A percentile compares a stretch with the other conserved stretches of the same genome.
Conservation (phyloP, 2,797 vertebrate species). For the Botia kubotai region DNA sequence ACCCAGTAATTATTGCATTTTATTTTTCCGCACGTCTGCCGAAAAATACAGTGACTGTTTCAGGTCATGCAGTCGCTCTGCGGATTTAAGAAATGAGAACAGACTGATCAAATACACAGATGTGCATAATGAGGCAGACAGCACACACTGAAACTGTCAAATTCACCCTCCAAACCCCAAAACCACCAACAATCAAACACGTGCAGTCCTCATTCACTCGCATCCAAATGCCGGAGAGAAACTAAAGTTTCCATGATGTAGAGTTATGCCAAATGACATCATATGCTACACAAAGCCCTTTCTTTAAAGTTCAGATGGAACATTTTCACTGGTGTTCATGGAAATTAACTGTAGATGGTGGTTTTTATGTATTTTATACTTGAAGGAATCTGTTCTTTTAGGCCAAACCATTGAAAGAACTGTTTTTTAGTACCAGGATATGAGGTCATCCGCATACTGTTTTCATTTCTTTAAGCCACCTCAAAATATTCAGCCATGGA, state of each 20-base stretch:
- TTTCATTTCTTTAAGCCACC: conserved; percentile 68
- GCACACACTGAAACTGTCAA: conserved; percentile 35
- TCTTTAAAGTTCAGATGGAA: conserved; percentile 21
- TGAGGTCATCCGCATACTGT: conserved; percentile 66
- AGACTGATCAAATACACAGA: conserved; percentile 44
- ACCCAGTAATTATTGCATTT: not conserved
- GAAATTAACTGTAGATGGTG: conserved; percentile 8
- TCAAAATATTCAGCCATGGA: conserved; percentile 43
- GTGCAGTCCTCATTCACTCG: conserved; percentile 33
- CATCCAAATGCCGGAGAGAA: conserved; percentile 19
- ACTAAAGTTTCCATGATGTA: conserved; percentile 28
- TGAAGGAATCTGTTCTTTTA: not conserved
- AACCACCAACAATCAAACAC: conserved; percentile 36
- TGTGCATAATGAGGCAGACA: conserved; percentile 34
- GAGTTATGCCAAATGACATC: conserved; percentile 20
- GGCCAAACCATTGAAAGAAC: conserved; percentile 1
- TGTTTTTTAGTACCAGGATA: conserved; percentile 55
- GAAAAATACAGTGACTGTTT: conserved; percentile 43
- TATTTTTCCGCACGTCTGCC: not conserved
- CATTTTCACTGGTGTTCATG: not conserved
- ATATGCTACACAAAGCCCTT: not conserved
- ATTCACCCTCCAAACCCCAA: conserved; percentile 24
- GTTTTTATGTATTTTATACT: conserved; percentile 30
- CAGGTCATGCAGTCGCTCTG: conserved; percentile 30
- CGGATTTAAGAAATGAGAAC: conserved; percentile 41